Evolutionary conservation across 2,888 invertebrate genomes (phyloP).

Genomic region (Cheilosia vernalis): DNA sequence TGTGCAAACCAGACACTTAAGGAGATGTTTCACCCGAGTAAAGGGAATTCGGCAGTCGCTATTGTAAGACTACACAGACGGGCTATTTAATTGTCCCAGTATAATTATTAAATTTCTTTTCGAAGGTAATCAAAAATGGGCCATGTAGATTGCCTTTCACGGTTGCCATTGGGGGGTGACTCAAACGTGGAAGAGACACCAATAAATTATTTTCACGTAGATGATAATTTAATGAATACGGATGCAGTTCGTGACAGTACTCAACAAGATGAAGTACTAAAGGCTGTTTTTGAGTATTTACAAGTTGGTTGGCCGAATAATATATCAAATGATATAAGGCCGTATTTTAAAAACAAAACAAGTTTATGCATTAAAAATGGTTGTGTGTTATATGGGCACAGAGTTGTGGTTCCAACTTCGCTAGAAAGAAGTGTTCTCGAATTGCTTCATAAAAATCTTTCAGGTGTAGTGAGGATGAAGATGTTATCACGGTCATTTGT

Average conservation of each 20-base stretch:
- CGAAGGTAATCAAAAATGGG: conserved; percentile 26
- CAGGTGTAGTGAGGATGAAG: conserved; percentile 33
- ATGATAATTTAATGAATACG: conserved; percentile 17
- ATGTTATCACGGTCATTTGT: conserved; percentile 28
- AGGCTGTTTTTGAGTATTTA: background rate
- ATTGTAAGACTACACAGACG: conserved; percentile 8
- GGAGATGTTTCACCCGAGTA: conserved; percentile 22
- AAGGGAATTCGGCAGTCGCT: conserved; percentile 35
- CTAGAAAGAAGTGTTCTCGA: background rate
- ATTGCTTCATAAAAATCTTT: background rate
- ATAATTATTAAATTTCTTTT: conserved; percentile 19
- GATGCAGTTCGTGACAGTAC: background rate
- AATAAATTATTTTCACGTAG: conserved; percentile 31
- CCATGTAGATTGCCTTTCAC: conserved; percentile 16
- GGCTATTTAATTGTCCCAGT: conserved; percentile 22
- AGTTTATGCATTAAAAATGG: conserved; percentile 20
- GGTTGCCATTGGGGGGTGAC: conserved; percentile 1
- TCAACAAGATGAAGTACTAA: background rate
- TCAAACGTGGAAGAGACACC: background rate
- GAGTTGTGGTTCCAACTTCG: conserved; percentile 16
- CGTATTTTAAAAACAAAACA: conserved; percentile 25
- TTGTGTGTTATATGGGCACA: conserved; percentile 28
- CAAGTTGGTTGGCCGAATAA: conserved; percentile 12
- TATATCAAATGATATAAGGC: conserved; percentile 9
- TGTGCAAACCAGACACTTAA: conserved; percentile 63